These are phyloP conservation scores for Drosophila fuyamai DNA, from an alignment of 1,140 invertebrate genomes.

Conservation along the genomic window DNA sequence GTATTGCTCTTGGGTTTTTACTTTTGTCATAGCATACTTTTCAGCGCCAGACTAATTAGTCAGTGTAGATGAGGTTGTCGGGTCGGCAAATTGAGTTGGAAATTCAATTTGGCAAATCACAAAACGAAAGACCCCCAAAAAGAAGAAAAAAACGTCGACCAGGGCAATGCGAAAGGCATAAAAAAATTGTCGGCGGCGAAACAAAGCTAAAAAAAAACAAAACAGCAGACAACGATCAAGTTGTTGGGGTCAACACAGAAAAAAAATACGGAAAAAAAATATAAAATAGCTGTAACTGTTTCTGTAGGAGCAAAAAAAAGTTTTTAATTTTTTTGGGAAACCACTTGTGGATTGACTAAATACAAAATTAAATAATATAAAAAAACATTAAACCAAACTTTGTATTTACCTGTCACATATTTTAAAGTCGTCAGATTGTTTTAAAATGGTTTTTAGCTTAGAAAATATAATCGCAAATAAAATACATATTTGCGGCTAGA, in stretches of 20 bases:
- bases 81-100: slow-evolving; percentile 73
- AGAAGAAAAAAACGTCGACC: slow-evolving; percentile 16
- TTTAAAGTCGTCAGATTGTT: no score
- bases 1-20: slow-evolving; percentile 5
- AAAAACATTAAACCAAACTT: no score
- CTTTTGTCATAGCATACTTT: slow-evolving; percentile 57
- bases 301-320: no score
- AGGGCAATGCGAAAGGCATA: slow-evolving; percentile 9
- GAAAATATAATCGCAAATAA: no score
- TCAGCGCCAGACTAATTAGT: slow-evolving; percentile 42
- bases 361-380: no score
- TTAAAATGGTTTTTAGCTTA: no score
- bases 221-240: slow-evolving; percentile 53
- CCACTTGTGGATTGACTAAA: no score
- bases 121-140: slow-evolving; percentile 45
- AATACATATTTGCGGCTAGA: no score
- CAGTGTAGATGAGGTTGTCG: slow-evolving; percentile 27
- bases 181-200: slow-evolving; percentile 27
- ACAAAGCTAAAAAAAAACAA: slow-evolving; percentile 31
- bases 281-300: not conserved
- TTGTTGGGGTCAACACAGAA: slow-evolving; percentile 7
- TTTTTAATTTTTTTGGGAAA: no score
- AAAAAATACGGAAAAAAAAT: not conserved
- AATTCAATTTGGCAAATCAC: slow-evolving; percentile 77
- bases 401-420: no score